Evolutionary conservation across 1,140 invertebrate species (phyloP), one percentile per base, ranked within the genome.

Genomic region (Adelges cooleyi): DNA sequence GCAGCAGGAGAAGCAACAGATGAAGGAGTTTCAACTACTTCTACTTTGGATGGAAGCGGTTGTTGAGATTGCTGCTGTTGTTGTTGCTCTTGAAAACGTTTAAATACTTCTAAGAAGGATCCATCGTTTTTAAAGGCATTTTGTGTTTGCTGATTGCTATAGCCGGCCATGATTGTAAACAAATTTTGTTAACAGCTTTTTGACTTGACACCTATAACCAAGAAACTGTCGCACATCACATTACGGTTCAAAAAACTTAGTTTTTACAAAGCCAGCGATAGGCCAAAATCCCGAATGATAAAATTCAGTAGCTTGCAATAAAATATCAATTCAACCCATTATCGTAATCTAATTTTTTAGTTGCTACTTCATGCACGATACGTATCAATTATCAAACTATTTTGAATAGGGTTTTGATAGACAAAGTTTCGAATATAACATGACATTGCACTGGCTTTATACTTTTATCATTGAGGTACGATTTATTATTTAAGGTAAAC

Each of bases 51-150:
- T 18, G 71, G 78, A 51, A 72, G 73, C 18, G 74, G 77, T 73
- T 72, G 70, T 69, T 79, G 74, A 36, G 72, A 70, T n/a, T 59
- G 40, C n/a, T 59, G 54, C n/a, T 59, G 36, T 10, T 66, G 17
- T 17, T 23, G 22, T 23, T 50, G 56, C 44, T 89, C 82, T 71
- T 92, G 88, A 84, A 92, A 86, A 73, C 88, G 89, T 75, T 90
- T 91, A 72, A 91, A 92, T 79, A 90, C 85, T 73, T 91, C 89
- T 72, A 92, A 79, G 72, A 92, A 92, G 59, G 86, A 89, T 11
- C 90, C 90, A 73, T 92, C 90, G 73, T 92, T 92, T 70, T 84
- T 84, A 69, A 87, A 88, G 3, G 80, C 81, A 70, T 84, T 83
- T 65, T 48, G 56, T 20, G 56, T 6, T n/a, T 29, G 40, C 27